Evolutionary conservation across 2,888 invertebrate species (phyloP).

Genomic region (Parnassius apollo): DNA sequence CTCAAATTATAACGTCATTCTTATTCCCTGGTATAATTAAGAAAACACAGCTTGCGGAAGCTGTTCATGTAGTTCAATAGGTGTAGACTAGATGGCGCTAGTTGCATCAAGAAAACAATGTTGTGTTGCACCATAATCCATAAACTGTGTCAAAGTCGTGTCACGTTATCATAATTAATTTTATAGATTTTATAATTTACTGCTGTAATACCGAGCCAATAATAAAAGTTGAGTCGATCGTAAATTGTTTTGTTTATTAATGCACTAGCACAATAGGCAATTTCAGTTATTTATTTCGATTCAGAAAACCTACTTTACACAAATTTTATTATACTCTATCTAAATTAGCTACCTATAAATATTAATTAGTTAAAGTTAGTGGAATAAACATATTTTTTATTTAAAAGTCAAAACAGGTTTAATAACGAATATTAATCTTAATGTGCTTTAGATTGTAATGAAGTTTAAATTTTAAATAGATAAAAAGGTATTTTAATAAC

Average conservation of each 20-base stretch:
- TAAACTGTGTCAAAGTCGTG: constrained; percentile 60
- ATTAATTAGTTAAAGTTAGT: constrained; percentile 9
- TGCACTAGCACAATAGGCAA: constrained; percentile 20
- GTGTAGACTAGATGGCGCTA: constrained; percentile 58
- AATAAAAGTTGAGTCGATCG: constrained; percentile 43
- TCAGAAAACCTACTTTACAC: not conserved
- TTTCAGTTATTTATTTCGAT: constrained; percentile 17
- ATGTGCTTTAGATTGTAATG: not conserved
- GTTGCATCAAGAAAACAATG: constrained; percentile 31
- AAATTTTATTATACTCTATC: constrained; percentile 10
- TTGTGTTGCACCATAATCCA: constrained; percentile 30
- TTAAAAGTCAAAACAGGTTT: constrained; percentile 5
- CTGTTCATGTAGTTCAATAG: constrained; percentile 36
- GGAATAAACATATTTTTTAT: not conserved
- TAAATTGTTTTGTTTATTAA: constrained; percentile 25
- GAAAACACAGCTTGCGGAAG: not conserved
- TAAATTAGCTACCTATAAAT: not conserved
- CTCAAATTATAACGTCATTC: too few species aligned
- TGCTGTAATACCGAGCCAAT: constrained; percentile 48
- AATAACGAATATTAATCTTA: not conserved
- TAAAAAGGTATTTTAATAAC: too few species aligned
- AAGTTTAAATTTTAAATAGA: not conserved
- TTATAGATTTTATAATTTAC: constrained; percentile 55
- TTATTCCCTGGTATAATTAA: not conserved
- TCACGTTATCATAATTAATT: constrained; percentile 52